Evolutionary conservation across 2,113 vertebrate species (phyloP).

Genomic region (Paratilapia polleni): DNA sequence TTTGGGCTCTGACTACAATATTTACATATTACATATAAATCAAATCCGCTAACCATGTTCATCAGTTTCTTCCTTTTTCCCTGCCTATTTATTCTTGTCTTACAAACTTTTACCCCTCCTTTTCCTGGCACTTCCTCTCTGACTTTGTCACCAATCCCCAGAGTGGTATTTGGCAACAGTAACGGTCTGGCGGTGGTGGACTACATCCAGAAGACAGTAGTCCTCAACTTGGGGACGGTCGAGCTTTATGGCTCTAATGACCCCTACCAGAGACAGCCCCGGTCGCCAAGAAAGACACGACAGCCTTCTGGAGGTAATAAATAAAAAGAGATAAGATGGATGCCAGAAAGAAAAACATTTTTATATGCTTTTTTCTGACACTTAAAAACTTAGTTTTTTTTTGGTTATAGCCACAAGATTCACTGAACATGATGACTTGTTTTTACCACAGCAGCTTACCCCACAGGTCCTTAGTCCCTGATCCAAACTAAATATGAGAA

Average conservation of each 20-base stretch:
- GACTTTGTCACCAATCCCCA: slow-evolving; percentile 15
- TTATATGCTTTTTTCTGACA: neutral
- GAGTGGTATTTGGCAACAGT: slow-evolving; percentile 95
- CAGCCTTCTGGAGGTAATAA: slow-evolving; percentile 94
- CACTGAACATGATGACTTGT: neutral
- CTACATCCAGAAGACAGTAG: slow-evolving; percentile 95
- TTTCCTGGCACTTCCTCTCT: neutral
- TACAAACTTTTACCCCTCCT: neutral
- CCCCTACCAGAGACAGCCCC: slow-evolving; percentile 95
- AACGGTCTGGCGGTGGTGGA: slow-evolving; percentile 97
- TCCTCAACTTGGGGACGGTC: slow-evolving; percentile 92
- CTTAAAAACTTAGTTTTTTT: neutral
- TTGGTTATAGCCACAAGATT: neutral
- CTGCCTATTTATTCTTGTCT: neutral
- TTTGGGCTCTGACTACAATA: neutral
- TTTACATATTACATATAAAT: neutral
- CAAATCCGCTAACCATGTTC: neutral
- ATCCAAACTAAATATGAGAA: slow-evolving; percentile 16
- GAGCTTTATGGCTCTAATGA: slow-evolving; percentile 95
- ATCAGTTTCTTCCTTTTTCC: neutral
- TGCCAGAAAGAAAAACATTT: neutral
- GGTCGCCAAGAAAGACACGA: slow-evolving; percentile 94
- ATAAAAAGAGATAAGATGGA: neutral
- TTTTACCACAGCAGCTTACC: neutral
- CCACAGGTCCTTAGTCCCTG: neutral